Evolutionary conservation across 2,797 vertebrate genomes (phyloP).

Genomic region (Bradypodion pumilum): DNA sequence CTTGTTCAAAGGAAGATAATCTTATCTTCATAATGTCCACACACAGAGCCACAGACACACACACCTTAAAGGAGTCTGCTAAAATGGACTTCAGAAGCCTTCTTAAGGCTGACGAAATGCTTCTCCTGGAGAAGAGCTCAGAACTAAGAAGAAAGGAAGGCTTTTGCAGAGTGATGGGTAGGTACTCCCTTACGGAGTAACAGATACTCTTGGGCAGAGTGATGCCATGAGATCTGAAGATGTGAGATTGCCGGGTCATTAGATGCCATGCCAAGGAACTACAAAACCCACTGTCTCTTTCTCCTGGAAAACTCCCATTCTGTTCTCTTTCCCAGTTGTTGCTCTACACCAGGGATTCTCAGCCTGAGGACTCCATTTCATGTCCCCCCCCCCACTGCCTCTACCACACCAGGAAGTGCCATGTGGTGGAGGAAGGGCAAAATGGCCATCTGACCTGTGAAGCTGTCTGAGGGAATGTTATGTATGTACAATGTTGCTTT

Average conservation of each 20-base stretch:
- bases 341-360: background rate
- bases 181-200: no score
- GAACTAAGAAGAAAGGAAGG: constrained; percentile 58
- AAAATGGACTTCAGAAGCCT: constrained; percentile 68
- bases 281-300: background rate
- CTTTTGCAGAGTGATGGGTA: no score
- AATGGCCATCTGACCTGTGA: no score
- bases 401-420: no score
- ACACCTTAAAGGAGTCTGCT: constrained; percentile 56
- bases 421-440: no score
- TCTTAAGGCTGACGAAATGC: constrained; percentile 73
- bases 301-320: background rate
- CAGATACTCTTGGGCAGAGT: background rate
- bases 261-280: background rate
- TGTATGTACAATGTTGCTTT: no score
- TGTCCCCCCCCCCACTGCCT: no score
- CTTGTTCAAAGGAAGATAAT: constrained; percentile 70
- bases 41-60: no score
- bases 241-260: background rate
- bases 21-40: constrained; percentile 71
- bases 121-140: constrained; percentile 34
- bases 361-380: no score
- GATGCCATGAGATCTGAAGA: background rate
- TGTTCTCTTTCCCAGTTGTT: background rate
- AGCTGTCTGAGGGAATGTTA: no score